Base-by-base conservation (phyloP, 2,113 vertebrate species). In the Ramphastos sulfuratus region DNA sequence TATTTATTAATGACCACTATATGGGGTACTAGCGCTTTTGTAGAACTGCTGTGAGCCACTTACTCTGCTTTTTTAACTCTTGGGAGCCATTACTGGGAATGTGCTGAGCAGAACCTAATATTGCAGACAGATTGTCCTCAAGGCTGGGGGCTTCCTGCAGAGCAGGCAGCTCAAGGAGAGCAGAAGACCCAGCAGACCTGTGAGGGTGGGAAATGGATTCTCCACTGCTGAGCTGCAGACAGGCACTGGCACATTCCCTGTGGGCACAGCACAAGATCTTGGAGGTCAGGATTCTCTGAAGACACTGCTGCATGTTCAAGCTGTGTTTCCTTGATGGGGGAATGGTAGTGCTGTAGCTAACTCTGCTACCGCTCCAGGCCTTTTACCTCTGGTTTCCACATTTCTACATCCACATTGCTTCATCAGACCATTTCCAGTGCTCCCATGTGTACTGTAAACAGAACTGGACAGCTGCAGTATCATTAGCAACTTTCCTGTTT, bases 241-340 rank as follows among this genome's bases (percentile, higher is more conserved):
- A 20, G 39, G 48, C 67, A 27, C 4, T 7, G 8, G n/a, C 37
- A 42, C 0, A 3, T 6, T 54, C 39, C 67, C 37, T 16, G 46
- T 10, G 2, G 12, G 28, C 44, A 4, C 17, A 6, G 8, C 52
- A 5, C 39, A 52, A 50, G 61, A 42, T 15, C 54, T 2, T 6
- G 31, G 65, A 16, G 31, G n/a, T 42, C 73, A 6, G 6, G 25
- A 4, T 27, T 39, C 33, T 25, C 44, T 7, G 21, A 21, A 27
- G 23, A 30, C 30, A 10, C 30, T 14, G 33, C 37, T 16, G 30
- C 37, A 5, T 1, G 0, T 18, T 65, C 25, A 48, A n/a, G 25
- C 28, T n/a, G 19, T 4, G 0, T 48, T 39, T 21, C n/a, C 67
- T 8, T 2, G 1, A 8, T 2, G 8, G 44, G 58, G n/a, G 28